These are phyloP conservation scores for Ornithoptera alexandrae DNA, from an alignment of 2,888 invertebrate genomes.

Conservation along the genomic window DNA sequence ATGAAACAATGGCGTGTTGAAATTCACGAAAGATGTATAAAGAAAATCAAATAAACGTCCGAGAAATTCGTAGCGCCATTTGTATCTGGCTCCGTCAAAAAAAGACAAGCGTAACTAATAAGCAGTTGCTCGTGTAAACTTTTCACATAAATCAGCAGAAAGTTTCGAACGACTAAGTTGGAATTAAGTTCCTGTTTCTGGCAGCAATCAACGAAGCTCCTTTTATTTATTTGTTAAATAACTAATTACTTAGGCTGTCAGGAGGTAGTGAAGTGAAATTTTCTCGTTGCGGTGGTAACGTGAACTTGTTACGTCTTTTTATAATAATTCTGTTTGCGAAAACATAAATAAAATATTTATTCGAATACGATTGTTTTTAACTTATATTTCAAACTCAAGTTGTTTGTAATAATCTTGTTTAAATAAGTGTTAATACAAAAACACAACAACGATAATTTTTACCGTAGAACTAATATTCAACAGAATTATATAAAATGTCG, in stretches of 20 bases:
- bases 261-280: conserved; percentile 20
- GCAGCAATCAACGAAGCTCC: conserved; percentile 28
- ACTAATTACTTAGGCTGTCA: conserved; percentile 25
- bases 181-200: conserved; percentile 29
- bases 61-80: background rate
- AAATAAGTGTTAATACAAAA: too few relatives aligned
- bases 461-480: too few relatives aligned
- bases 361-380: too few relatives aligned
- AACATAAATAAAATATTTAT: background rate
- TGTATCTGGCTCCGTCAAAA: conserved; percentile 2
- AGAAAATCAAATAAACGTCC: background rate
- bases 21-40: background rate
- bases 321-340: background rate
- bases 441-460: too few relatives aligned
- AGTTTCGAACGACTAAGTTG: conserved; percentile 27
- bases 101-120: conserved; percentile 21
- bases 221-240: conserved; percentile 28
- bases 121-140: conserved; percentile 23
- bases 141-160: conserved; percentile 30
- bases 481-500: too few relatives aligned
- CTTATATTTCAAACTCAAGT: too few relatives aligned
- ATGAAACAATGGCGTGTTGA: background rate
- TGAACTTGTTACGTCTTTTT: background rate
- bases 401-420: too few relatives aligned
- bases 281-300: background rate